These are phyloP conservation scores for Cotesia congregata DNA, from an alignment of 2,888 invertebrate genomes.

Conservation along the genomic window DNA sequence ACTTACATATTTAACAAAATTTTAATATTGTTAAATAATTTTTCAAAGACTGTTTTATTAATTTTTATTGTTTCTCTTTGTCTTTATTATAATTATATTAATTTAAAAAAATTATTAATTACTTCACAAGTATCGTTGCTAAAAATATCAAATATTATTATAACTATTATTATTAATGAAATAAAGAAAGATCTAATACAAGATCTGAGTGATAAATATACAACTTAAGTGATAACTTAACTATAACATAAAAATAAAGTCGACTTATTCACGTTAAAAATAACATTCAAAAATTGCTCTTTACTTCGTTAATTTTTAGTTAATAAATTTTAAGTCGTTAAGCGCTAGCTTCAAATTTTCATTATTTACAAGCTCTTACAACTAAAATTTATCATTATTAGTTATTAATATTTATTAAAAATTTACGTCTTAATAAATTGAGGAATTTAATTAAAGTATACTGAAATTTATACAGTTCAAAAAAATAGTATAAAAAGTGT, in stretches of 20 bases:
- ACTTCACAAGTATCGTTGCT: neutral
- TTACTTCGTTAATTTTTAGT: too few relatives aligned
- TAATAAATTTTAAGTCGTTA: too few relatives aligned
- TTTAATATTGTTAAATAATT: neutral
- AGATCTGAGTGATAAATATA: neutral
- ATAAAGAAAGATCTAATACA: constrained; percentile 10
- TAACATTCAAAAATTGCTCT: too few relatives aligned
- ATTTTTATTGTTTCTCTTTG: constrained; percentile 1
- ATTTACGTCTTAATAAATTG: constrained; percentile 38
- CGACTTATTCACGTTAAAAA: neutral
- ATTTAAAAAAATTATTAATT: neutral
- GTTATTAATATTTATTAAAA: neutral
- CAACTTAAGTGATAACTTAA: neutral
- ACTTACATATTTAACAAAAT: neutral
- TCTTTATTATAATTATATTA: neutral
- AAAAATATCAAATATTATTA: neutral
- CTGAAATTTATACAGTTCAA: constrained; percentile 46
- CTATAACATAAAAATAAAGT: neutral
- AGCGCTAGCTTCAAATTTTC: too few relatives aligned
- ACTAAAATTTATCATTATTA: neutral
- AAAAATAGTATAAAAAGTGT: constrained; percentile 46
- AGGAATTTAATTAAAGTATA: constrained; percentile 45
- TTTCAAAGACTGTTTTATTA: neutral
- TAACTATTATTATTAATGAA: neutral
- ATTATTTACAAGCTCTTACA: too few relatives aligned